A percentile compares a stretch with the other conserved stretches of the same genome.
Conservation (phyloP, 2,113 vertebrate genomes). For the Dipodomys ordii region DNA sequence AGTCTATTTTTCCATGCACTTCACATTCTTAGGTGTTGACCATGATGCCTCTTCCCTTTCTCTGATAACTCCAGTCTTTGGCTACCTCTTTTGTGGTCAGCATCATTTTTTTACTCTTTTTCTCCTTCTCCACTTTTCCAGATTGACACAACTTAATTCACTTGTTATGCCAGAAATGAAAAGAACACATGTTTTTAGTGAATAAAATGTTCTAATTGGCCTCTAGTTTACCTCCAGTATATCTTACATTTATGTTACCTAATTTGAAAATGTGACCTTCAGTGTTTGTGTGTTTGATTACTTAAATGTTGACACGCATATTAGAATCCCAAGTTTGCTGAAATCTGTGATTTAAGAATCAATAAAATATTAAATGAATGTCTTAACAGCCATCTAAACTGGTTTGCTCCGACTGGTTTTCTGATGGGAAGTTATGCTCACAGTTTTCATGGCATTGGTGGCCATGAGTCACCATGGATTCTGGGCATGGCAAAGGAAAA, state of each 20-base stretch:
- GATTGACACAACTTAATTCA: neutral
- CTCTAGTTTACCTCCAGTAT: neutral
- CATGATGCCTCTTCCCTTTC: neutral
- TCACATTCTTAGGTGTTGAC: neutral
- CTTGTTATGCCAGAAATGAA: neutral
- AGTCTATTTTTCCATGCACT: neutral
- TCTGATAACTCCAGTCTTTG: neutral
- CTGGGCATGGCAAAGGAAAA: accelerated
- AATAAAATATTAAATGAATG: neutral
- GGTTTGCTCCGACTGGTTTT: neutral
- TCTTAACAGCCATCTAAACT: too few species aligned
- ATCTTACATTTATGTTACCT: neutral
- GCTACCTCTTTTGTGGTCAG: neutral
- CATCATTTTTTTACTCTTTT: neutral
- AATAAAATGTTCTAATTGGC: neutral
- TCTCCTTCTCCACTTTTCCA: neutral
- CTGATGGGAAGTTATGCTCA: neutral
- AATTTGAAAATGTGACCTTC: neutral
- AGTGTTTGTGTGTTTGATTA: too few species aligned
- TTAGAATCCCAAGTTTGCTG: neutral
- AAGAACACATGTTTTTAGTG: neutral
- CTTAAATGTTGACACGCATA: neutral
- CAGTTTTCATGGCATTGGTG: too few species aligned
- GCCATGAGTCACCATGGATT: too few species aligned
- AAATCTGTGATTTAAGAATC: neutral